Percentiles rank a stretch among this genome's conserved stretches.
phyloP scores from a whole-genome alignment of 2,113 vertebrate genomes.

The Carollia perspicillata region DNA sequence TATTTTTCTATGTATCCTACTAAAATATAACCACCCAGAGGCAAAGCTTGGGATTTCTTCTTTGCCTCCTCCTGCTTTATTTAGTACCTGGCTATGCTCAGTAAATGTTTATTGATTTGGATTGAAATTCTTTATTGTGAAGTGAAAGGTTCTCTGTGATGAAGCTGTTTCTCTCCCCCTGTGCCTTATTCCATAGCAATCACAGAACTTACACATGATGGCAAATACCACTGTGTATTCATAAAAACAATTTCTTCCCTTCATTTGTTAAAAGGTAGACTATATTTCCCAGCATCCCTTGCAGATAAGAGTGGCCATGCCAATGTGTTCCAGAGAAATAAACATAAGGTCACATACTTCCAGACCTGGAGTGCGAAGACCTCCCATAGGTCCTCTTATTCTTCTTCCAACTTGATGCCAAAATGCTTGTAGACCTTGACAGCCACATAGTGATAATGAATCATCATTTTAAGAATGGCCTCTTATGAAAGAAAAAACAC shows the following conservation, averaged over 20 bases:
- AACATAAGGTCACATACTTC: not conserved
- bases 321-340: not conserved
- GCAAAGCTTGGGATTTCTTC: not conserved
- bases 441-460: not conserved
- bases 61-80: not conserved
- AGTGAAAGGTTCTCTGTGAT: not conserved
- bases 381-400: not conserved
- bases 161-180: not conserved
- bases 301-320: not conserved
- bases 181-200: not conserved
- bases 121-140: not conserved
- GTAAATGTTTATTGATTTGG: not conserved
- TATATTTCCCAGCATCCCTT: not conserved
- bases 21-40: not conserved
- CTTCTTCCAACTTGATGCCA: not conserved
- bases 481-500: slow-evolving; percentile 29
- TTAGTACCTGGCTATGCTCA: not conserved
- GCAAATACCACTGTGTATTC: not conserved
- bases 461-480: not conserved
- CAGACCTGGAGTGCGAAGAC: not conserved
- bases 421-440: not conserved
- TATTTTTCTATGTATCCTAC: not conserved
- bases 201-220: not conserved
- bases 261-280: not conserved
- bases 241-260: not conserved